Conservation (phyloP, 2,113 vertebrate genomes). For the Phalacrocorax brasilianus region DNA sequence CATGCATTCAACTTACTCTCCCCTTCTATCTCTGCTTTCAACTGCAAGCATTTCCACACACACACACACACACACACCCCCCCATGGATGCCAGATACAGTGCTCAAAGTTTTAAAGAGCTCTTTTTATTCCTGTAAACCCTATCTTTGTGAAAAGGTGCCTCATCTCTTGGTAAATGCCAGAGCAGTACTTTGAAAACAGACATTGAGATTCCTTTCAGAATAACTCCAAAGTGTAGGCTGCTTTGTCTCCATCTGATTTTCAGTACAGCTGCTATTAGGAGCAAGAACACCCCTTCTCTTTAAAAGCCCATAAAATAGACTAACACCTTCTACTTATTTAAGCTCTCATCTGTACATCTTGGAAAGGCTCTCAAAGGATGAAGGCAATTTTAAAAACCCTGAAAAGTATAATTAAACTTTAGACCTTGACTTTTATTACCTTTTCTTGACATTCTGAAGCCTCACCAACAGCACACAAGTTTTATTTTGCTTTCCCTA, state of each 20-base stretch:
- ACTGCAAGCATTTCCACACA: neutral
- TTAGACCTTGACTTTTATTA: neutral
- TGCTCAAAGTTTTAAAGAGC: neutral
- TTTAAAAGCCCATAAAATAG: neutral
- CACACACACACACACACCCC: too few relatives aligned
- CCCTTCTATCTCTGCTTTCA: neutral
- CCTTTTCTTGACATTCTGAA: neutral
- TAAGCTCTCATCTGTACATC: neutral
- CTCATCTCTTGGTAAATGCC: neutral
- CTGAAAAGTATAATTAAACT: neutral
- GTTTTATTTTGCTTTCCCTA: neutral
- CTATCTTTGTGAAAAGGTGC: neutral
- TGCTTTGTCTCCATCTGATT: neutral
- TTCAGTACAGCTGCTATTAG: neutral
- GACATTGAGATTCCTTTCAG: neutral
- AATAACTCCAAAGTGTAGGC: neutral
- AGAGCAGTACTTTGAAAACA: neutral
- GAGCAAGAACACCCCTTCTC: neutral
- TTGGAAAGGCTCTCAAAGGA: neutral
- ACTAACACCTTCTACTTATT: neutral
- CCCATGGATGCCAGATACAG: neutral
- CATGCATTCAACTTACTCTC: too few relatives aligned
- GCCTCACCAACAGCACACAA: neutral
- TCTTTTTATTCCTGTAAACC: neutral
- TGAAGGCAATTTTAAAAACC: neutral